Evolutionary conservation across 2,113 vertebrate species (phyloP).

Genomic region (Leuciscus idus): DNA sequence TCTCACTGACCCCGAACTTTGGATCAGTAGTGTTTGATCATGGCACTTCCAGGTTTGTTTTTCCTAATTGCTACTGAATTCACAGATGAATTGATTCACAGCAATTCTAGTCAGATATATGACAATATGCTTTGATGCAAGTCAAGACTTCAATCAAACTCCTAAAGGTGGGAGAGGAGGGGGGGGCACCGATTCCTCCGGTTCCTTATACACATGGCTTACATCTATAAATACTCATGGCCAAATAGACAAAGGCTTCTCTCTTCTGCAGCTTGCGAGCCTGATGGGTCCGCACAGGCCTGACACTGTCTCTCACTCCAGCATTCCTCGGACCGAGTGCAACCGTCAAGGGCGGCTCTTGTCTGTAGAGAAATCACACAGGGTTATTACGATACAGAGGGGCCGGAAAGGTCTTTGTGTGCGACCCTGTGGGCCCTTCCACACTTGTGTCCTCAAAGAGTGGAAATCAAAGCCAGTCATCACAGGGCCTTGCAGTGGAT

Average conservation of each 20-base stretch:
- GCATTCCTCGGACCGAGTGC: conserved; percentile 42
- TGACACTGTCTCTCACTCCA: conserved; percentile 55
- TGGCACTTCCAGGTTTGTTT: neutral
- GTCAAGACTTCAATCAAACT: neutral
- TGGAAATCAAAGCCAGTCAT: conserved; percentile 55
- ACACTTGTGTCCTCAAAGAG: conserved; percentile 47
- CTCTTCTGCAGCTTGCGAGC: conserved; percentile 53
- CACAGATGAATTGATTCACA: neutral
- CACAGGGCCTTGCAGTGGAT: conserved; percentile 15
- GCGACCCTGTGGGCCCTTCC: conserved; percentile 22
- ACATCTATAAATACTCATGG: conserved; percentile 59
- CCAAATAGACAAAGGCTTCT: conserved; percentile 56
- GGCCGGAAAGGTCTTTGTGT: conserved; percentile 47
- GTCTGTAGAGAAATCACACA: conserved; percentile 31
- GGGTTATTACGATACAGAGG: conserved; percentile 18
- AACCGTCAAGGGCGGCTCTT: conserved; percentile 44
- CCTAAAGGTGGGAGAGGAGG: neutral
- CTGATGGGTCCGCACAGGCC: conserved; percentile 53
- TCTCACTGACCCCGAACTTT: neutral
- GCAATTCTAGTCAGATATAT: neutral
- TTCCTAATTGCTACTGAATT: neutral
- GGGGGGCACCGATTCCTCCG: conserved; percentile 22
- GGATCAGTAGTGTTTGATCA: neutral
- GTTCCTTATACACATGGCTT: conserved; percentile 39
- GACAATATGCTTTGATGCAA: neutral